Base-by-base conservation (phyloP, 1,140 invertebrate genomes). In the Drosophila auraria region DNA sequence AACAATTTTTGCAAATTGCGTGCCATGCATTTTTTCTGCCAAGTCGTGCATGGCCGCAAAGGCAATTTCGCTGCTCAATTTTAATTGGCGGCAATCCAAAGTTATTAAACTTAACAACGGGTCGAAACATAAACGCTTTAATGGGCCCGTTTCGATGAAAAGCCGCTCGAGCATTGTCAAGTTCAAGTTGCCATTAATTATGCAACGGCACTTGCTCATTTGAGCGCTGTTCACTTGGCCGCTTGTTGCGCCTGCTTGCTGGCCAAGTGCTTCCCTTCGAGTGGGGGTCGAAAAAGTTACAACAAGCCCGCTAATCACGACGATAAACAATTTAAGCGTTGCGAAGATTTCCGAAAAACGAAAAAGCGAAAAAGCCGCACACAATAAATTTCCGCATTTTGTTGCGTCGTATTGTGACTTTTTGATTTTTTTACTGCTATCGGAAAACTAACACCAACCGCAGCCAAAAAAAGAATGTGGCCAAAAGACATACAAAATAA, bases 371-470 rank as follows among this genome's bases (percentile, higher is more conserved):
- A 33, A 33, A 58, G 66, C 74, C 36, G 64, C 53, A 58, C 81
- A 90, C 86, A 79, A 89, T 89, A 89, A 89, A 90, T 89, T 89
- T 89, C 84, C 84, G 84, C 84, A 90, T 89, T 84, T 74, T 58
- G 75, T 83, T 83, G 63, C 68, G 54, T 57, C 54, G 54, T 57
- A 23, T 15, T 57, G 36, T 42, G 75, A 62, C 75, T 63, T 36
- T 36, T 58, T 61, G 74, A 49, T 78, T 64, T 61, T 50, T 72
- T 74, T 81, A 38, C 56, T 82, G 82, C 69, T 81, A 89, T 89
- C 84, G 63, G 36, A 80, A 84, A 79, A 62, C 82, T 79, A 81
- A 80, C 82, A 61, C 62, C 66, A 50, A 82, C 77, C 66, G 66
- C 77, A 64, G 58, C 38, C 27, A 17, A 80, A 80, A 75, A 72